A percentile compares a stretch with the other conserved stretches of the same genome.
Evolutionary conservation across 2,888 invertebrate genomes (phyloP).

Genomic region (Bembecia ichneumoniformis): DNA sequence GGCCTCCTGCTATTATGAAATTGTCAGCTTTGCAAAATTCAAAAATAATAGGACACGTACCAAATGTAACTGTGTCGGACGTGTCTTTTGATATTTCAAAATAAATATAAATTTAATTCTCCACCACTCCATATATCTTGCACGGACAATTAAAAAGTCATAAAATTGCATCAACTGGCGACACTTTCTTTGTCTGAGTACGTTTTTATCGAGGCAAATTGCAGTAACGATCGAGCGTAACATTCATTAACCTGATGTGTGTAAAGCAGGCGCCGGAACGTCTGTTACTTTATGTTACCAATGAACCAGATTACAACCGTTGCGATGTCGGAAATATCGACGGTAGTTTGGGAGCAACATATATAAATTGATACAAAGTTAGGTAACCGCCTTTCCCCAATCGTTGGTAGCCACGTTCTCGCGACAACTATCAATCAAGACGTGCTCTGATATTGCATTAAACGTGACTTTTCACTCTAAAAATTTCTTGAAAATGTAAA

Average conservation of each 20-base stretch:
- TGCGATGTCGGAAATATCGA: conserved; percentile 3
- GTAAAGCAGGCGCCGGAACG: not conserved
- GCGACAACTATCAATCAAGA: conserved; percentile 25
- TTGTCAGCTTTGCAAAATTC: conserved; percentile 33
- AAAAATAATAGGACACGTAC: conserved; percentile 48
- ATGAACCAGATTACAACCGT: not conserved
- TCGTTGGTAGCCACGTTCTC: conserved; percentile 11
- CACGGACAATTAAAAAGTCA: conserved; percentile 3
- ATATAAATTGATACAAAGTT: conserved; percentile 29
- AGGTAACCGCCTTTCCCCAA: conserved; percentile 39
- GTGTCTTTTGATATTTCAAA: conserved; percentile 30
- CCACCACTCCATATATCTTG: not conserved
- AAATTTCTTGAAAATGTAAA: too few relatives aligned
- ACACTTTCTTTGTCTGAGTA: conserved; percentile 2
- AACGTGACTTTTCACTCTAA: too few relatives aligned
- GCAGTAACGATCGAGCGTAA: not conserved
- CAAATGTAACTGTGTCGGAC: conserved; percentile 27
- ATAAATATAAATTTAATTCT: conserved; percentile 13
- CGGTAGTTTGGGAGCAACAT: conserved; percentile 23
- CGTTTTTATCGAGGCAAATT: not conserved
- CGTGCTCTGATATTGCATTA: conserved; percentile 2
- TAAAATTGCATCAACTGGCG: conserved; percentile 2
- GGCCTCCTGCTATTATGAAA: conserved; percentile 33
- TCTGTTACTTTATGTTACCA: not conserved
- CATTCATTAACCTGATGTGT: not conserved